Evolutionary conservation across 2,888 invertebrate species (phyloP).

Genomic region (Apantesis nais): DNA sequence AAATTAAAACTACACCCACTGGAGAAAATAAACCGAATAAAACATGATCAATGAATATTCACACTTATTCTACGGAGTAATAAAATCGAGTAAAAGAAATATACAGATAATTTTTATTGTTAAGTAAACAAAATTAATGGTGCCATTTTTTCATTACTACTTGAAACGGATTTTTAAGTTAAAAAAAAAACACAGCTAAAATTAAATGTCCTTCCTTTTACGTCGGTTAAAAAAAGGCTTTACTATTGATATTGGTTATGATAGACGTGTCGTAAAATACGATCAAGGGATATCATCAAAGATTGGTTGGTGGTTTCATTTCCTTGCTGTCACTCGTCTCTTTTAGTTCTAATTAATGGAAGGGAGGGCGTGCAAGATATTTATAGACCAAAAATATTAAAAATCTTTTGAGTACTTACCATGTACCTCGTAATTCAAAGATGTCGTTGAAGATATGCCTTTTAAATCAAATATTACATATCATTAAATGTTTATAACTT

Average conservation of each 20-base stretch:
- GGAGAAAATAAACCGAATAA: neutral
- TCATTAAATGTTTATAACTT: too few species aligned
- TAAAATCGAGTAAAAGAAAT: slow-evolving; percentile 10
- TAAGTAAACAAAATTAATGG: slow-evolving; percentile 17
- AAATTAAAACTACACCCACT: neutral
- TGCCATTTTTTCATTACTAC: neutral
- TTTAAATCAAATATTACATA: too few species aligned
- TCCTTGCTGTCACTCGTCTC: neutral
- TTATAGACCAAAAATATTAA: neutral
- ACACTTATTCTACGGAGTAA: neutral
- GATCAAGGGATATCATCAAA: slow-evolving; percentile 10
- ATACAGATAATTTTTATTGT: slow-evolving; percentile 12
- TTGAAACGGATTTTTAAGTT: neutral
- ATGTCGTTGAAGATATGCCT: too few species aligned
- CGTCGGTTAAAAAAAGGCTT: neutral
- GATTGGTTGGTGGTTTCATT: neutral
- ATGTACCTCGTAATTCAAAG: too few species aligned
- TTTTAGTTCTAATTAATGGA: neutral
- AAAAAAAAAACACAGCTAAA: neutral
- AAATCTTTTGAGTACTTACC: too few species aligned
- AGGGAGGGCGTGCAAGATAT: neutral
- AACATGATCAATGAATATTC: neutral
- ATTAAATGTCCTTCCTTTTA: neutral
- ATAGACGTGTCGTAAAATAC: slow-evolving; percentile 3
- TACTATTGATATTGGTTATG: neutral